Base-by-base conservation (phyloP, 37 sponge, comb jelly and placozoan species). In the Beroe forskalii region DNA sequence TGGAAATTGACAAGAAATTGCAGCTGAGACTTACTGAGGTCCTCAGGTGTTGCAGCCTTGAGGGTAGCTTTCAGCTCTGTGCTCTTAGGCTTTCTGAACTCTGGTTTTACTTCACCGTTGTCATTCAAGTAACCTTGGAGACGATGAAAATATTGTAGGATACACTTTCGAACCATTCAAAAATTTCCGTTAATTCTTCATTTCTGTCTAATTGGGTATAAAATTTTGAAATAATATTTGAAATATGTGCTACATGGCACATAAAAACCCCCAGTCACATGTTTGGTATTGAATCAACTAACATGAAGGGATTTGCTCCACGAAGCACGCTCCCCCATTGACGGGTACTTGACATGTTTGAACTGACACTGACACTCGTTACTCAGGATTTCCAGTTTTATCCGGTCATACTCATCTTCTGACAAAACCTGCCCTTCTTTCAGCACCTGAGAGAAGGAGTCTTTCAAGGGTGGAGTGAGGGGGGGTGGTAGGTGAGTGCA, bases 281-380 rank as follows among this genome's bases (percentile, higher is more conserved):
- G n/a, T n/a, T n/a, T n/a, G n/a, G n/a, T n/a, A n/a, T n/a, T n/a
- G n/a, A n/a, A n/a, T n/a, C n/a, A n/a, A 63, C 66, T 63, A 4
- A 63, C 66, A 63, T 63, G 66, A 19, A 63, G 37, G 6, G 40
- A 38, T 39, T 72, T 72, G 40, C 75, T 72, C 75, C 75, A 72
- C 6, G 75, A 72, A 37, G 75, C 40, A 17, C 37, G 4, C 9
- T 33, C 75, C 22, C 75, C 75, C 75, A 72, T 72, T 36, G 75
- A 72, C 4, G 75, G 75, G 75, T 72, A 72, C 36, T 3, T 33
- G 39, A 72, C 75, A 30, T 37, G 39, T 9, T 72, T 30, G 30
- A 72, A 72, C 75, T 72, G 75, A 37, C 75, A 72, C 75, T 72
- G 75, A 72, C 75, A 72, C 75, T 72, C 75, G 40, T 72, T 72